Evolutionary conservation across 2,888 invertebrate species (phyloP).

Genomic region (Pegoplata infirma): DNA sequence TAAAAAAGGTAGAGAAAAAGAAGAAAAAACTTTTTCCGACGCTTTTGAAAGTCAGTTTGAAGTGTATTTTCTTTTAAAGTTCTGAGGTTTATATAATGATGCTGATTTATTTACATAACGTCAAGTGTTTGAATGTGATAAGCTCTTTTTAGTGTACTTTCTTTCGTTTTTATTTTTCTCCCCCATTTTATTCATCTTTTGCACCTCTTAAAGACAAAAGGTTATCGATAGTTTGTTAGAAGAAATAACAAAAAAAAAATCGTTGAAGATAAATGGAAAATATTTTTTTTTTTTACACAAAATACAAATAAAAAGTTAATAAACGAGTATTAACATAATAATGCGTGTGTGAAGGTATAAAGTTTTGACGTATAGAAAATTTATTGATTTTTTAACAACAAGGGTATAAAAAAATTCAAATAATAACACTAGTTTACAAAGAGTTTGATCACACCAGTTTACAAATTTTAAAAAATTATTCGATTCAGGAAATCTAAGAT

Average conservation of each 20-base stretch:
- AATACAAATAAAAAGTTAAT: too few species aligned
- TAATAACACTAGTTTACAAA: too few species aligned
- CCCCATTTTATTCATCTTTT: not conserved
- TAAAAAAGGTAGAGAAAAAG: too few species aligned
- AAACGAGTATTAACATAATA: too few species aligned
- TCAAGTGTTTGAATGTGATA: conserved; percentile 52
- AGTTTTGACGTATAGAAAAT: too few species aligned
- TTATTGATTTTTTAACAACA: too few species aligned
- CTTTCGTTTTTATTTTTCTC: not conserved
- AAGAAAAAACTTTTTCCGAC: conserved; percentile 33
- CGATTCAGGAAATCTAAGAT: too few species aligned
- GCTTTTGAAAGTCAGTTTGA: conserved; percentile 43
- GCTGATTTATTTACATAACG: conserved; percentile 60
- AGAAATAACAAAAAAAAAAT: not conserved
- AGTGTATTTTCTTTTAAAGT: conserved; percentile 42
- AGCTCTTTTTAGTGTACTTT: conserved; percentile 30
- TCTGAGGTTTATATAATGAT: conserved; percentile 41
- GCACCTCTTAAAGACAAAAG: conserved; percentile 11
- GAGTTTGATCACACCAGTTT: too few species aligned
- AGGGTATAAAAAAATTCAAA: too few species aligned
- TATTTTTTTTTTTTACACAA: not conserved
- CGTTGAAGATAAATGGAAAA: not conserved
- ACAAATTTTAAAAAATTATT: too few species aligned
- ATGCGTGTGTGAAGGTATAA: too few species aligned
- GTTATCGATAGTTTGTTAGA: conserved; percentile 34